Base-by-base conservation (phyloP, 2,888 invertebrate species). In the Auanema freiburgensis region DNA sequence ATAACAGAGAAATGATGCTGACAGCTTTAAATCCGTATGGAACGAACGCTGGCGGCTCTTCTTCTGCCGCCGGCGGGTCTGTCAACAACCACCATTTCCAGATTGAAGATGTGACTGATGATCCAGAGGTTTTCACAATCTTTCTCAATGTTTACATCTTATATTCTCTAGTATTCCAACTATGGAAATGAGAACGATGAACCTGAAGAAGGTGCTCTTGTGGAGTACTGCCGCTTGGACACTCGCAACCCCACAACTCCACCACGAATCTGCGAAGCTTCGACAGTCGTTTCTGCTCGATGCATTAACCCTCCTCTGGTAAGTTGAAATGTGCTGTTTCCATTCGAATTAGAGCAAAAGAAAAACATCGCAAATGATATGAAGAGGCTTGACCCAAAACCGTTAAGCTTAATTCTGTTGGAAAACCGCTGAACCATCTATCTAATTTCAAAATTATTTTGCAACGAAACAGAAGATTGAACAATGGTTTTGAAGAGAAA, bases 81-180 rank as follows among this genome's bases (percentile, higher is more conserved):
- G 33, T 33, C 33, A 33, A 33, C 33, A 33, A 33, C 33, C 33
- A 33, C 16, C 53, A 51, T 21, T 60, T 66, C 63, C 59, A 49
- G 21, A 66, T 66, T 41, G 57, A 63, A 59, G 66, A 66, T 54
- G 66, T 66, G 18, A 66, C 66, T 24, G 66, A 66, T 57, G 66
- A 66, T 54, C 66, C 66, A 44, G 59, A 66, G 56, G 66, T 66
- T 12, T 14, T 6, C 33, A 24, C 16, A 53, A 1, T 40, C 2
- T 23, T 53, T 53, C 3, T 23, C 33, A 24, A 25, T 53, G 24
- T 53, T 33, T 53, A 11, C 53, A 24, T 53, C 12, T 14, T 52
- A 1, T 18, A 21, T 52, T 10, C 61, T 57, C 25, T 63, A 66
- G 66, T 66, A 66, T 41, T 53, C 63, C 1, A 56, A 41, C 51